Base-by-base conservation (phyloP, 30 jellyfish, hydroid and myxozoan genomes). In the Clytia hemisphaerica region DNA sequence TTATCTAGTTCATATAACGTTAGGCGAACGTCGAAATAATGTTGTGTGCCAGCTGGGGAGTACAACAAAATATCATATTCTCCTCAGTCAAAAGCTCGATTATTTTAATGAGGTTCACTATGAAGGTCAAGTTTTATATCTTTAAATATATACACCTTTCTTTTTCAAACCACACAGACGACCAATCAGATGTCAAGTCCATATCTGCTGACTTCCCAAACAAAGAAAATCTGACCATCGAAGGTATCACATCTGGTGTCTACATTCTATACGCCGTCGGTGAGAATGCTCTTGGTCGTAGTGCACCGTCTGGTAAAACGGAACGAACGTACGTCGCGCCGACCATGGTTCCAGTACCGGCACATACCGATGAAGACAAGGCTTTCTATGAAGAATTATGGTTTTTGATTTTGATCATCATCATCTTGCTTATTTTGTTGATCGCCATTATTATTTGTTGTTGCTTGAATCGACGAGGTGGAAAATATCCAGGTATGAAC, bases 401-500 rank as follows among this genome's bases (percentile, higher is more conserved):
- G 78, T 65, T 65, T 28, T 37, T 65, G 21, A 25, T 65, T 19
- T 63, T 65, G 37, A 45, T 65, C 34, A 18, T 38, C 3, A 29
- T 65, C 46, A 6, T 65, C 37, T 16, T 36, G 10, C n/a, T 65
- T 35, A 32, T 65, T 35, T 37, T 65, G 15, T 16, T 65, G n/a
- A 27, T 65, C 44, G 25, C 32, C 15, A 37, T 65, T 0, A 6
- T 65, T 24, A 28, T 65, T 4, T 65, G 63, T 40, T 32, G 64
- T 33, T 45, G 59, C 25, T 48, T 35, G 6, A 37, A 34, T 12
- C 24, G 68, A 21, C 32, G 78, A 21, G 78, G 78, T 3, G 78
- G 78, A 32, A 34, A 65, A 65, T 65, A 65, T 37, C 78, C 78
- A 65, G 78, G 78, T 65, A 65, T 7, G 35, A 9, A 0, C 16